Base-by-base conservation (phyloP, 2,113 vertebrate species). In the Pseudorectes ferrugineus region DNA sequence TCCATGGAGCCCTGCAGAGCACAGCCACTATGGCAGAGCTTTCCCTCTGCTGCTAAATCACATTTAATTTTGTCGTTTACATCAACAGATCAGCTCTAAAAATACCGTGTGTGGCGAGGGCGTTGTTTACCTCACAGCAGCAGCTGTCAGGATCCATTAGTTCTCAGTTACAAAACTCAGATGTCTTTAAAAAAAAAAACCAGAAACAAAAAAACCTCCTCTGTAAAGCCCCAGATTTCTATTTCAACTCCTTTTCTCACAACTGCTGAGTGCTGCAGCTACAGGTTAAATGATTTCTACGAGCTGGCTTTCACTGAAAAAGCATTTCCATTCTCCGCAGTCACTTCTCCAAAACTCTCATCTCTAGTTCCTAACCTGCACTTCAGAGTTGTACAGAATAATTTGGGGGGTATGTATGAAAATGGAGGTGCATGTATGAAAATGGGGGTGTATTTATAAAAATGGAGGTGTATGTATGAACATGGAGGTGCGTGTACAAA, bases 331-430 rank as follows among this genome's bases (percentile, higher is more conserved):
- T 36, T n/a, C 36, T 26, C 36, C 2, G 1, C 0, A 23, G 33
- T 42, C 33, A 22, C 25, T 45, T 6, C 22, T 26, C 54, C 62
- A 31, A 43, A 79, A 72, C 10, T 4, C 26, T 3, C 22, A 5
- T 26, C 45, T 35, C 40, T 33, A 28, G 10, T 7, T 58, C 48
- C 62, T 12, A 21, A 9, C 12, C 6, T 0, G 2, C n/a, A 6
- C 36, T 29, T 13, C 6, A 16, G 57, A 2, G 40, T 1, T 5
- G 52, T 5, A 3, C 28, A 24, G 46, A 66, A 46, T 15, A 16
- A 8, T 11, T 0, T 3, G 35, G 28, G 20, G 25, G 2, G 21
- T 4, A 7, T 4, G 5, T 5, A 14, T 29, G 28, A 46, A 59
- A 58, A 18, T 28, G 3, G 54, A 18, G 20, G 33, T 12, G 49